Evolutionary conservation across 1,140 invertebrate genomes (phyloP).

Genomic region (Streblospio benedicti): DNA sequence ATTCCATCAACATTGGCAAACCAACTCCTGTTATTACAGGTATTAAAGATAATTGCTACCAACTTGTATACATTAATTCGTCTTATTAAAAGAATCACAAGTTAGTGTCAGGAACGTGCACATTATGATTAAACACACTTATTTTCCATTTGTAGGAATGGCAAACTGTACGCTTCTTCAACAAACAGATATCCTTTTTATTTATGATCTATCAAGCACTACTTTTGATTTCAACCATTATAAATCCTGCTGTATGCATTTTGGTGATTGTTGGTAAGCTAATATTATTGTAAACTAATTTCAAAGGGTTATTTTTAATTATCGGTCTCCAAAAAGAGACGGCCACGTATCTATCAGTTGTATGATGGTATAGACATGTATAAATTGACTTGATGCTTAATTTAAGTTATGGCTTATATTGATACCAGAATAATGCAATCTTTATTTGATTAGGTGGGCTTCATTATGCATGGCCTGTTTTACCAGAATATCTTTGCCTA

Average conservation of each 20-base stretch:
- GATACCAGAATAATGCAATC: not conserved
- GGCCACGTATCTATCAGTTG: slow-evolving; percentile 45
- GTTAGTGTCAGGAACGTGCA: too few relatives aligned
- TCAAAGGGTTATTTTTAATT: slow-evolving; percentile 43
- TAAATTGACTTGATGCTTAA: not conserved
- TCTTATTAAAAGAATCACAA: too few relatives aligned
- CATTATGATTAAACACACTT: too few relatives aligned
- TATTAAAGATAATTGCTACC: too few relatives aligned
- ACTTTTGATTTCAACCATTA: slow-evolving; percentile 52
- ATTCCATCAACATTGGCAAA: slow-evolving; percentile 60
- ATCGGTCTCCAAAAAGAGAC: slow-evolving; percentile 50
- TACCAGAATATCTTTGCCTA: slow-evolving; percentile 13
- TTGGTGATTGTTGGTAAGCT: slow-evolving; percentile 57
- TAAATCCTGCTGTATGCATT: slow-evolving; percentile 58
- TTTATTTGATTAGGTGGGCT: slow-evolving; percentile 27
- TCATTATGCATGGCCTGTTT: slow-evolving; percentile 25
- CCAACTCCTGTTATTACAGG: slow-evolving; percentile 54
- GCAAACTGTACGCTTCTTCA: slow-evolving; percentile 49
- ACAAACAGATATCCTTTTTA: slow-evolving; percentile 47
- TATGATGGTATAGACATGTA: slow-evolving; percentile 25
- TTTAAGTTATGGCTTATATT: not conserved
- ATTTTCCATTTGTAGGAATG: too few relatives aligned
- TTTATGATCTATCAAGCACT: slow-evolving; percentile 36
- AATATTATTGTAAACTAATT: slow-evolving; percentile 48
- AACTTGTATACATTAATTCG: too few relatives aligned